These are phyloP conservation scores for Sisyra nigra DNA, from an alignment of 2,888 invertebrate species.

Conservation along the genomic window DNA sequence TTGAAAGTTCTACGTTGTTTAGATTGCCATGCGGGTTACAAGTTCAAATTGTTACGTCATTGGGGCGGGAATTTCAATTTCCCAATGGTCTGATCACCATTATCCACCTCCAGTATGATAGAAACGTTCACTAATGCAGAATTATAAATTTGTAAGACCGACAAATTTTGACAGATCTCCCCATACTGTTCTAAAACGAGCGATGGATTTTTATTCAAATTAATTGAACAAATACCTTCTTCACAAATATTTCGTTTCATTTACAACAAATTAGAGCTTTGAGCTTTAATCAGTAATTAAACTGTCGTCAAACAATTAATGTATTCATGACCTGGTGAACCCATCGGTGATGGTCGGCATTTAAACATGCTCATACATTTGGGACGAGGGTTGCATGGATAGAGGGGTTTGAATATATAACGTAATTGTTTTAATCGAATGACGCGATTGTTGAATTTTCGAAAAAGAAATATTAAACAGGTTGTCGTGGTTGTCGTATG, in stretches of 20 bases:
- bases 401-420: background rate
- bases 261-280: background rate
- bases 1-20: too few relatives aligned
- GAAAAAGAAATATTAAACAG: background rate
- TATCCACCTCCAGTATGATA: too few relatives aligned
- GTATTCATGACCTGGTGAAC: constrained; percentile 8
- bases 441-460: background rate
- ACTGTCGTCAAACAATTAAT: constrained; percentile 12
- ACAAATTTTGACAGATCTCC: too few relatives aligned
- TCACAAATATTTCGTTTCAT: background rate
- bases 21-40: too few relatives aligned
- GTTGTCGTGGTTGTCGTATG: background rate
- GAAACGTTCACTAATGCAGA: too few relatives aligned
- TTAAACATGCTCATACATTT: too few relatives aligned
- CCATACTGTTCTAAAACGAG: too few relatives aligned
- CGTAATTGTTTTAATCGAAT: constrained; percentile 1
- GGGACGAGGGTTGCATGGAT: background rate
- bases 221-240: too few relatives aligned
- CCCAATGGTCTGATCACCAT: background rate
- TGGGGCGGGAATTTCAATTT: too few relatives aligned
- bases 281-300: constrained; percentile 11
- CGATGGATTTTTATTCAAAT: too few relatives aligned
- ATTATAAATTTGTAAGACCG: too few relatives aligned
- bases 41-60: too few relatives aligned
- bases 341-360: background rate